phyloP scores from a whole-genome alignment of 1,140 invertebrate species.

The Matsumurasca onukii region DNA sequence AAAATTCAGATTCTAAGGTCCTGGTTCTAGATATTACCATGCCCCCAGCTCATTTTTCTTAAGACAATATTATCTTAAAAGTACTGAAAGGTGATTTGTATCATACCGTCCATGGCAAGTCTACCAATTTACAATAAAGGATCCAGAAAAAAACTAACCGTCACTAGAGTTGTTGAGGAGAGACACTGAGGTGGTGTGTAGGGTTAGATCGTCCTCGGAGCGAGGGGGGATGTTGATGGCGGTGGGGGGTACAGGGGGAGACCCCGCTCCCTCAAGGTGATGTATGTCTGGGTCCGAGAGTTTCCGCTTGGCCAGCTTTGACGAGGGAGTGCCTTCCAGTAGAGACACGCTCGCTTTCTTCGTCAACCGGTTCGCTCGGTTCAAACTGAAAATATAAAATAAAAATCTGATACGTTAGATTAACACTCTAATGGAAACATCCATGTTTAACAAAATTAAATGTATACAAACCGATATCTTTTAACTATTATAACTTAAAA shows the following conservation, averaged over 20 bases:
- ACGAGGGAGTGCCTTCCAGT: slow-evolving; percentile 55
- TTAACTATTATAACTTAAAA: too few species aligned
- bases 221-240: slow-evolving; percentile 47
- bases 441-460: too few species aligned
- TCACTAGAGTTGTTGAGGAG: slow-evolving; percentile 1
- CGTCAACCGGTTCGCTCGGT: slow-evolving; percentile 4
- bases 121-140: too few species aligned
- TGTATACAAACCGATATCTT: too few species aligned
- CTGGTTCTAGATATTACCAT: too few species aligned
- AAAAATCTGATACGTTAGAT: too few species aligned
- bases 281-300: slow-evolving; percentile 82
- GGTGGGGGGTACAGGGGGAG: slow-evolving; percentile 18
- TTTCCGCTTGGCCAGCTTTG: slow-evolving; percentile 62
- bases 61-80: too few species aligned
- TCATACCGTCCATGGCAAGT: too few species aligned
- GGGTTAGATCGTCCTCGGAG: neutral
- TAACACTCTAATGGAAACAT: too few species aligned
- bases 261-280: slow-evolving; percentile 48
- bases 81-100: too few species aligned
- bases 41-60: too few species aligned
- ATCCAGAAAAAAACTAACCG: neutral
- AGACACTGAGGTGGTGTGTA: neutral
- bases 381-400: slow-evolving; percentile 19
- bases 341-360: slow-evolving; percentile 28
- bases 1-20: too few species aligned